Evolutionary conservation across 2,113 vertebrate genomes (phyloP).

Genomic region (Scatophagus argus): DNA sequence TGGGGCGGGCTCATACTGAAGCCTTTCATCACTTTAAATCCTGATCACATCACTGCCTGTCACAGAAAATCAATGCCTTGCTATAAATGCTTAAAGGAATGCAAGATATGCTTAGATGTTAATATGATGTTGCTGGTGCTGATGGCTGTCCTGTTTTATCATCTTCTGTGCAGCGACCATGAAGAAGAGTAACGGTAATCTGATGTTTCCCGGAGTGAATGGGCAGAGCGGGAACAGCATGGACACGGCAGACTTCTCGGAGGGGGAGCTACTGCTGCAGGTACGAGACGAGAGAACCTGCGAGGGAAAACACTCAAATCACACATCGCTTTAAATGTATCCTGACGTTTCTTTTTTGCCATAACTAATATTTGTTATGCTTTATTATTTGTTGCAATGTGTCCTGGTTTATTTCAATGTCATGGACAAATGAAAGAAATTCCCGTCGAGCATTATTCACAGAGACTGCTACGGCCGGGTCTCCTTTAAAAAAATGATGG

Average conservation of each 20-base stretch:
- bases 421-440: too few species aligned
- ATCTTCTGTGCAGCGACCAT: conserved; percentile 70
- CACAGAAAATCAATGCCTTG: background rate
- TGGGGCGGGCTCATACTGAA: too few species aligned
- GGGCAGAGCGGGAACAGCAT: background rate
- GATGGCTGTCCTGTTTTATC: background rate
- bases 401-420: too few species aligned
- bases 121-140: background rate
- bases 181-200: conserved; percentile 51
- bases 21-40: background rate
- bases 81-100: background rate
- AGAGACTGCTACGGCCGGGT: too few species aligned
- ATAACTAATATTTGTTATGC: background rate
- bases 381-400: too few species aligned
- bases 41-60: background rate
- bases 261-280: conserved; percentile 87
- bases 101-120: too few species aligned
- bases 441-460: too few species aligned
- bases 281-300: conserved; percentile 55
- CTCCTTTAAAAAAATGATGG: too few species aligned
- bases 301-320: background rate
- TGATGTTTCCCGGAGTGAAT: conserved; percentile 22
- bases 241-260: conserved; percentile 69
- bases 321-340: background rate
- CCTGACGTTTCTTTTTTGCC: background rate